phyloP scores from a whole-genome alignment of 2,888 invertebrate genomes.

The Caenorhabditis sp. region DNA sequence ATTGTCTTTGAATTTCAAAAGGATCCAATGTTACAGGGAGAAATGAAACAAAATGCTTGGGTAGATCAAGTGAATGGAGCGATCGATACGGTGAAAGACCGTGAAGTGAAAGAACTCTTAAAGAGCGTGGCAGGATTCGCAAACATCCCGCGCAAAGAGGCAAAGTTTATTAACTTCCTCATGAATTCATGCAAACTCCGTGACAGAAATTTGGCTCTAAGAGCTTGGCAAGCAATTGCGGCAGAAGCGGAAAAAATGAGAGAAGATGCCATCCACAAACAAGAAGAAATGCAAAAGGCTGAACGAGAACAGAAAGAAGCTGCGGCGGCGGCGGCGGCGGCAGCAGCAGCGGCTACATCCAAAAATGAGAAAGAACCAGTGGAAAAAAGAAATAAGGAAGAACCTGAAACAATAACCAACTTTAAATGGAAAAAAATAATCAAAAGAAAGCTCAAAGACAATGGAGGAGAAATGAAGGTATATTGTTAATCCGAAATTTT shows the following conservation, averaged over 20 bases:
- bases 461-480: constrained; percentile 56
- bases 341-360: background rate
- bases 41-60: constrained; percentile 74
- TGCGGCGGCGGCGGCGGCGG: background rate
- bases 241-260: constrained; percentile 57
- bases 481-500: background rate
- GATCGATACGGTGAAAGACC: constrained; percentile 57
- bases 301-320: constrained; percentile 29
- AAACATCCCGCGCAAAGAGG: constrained; percentile 67
- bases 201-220: constrained; percentile 42
- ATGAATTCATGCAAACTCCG: constrained; percentile 52
- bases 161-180: constrained; percentile 69
- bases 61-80: constrained; percentile 70
- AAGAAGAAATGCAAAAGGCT: constrained; percentile 33
- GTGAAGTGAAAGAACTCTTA: constrained; percentile 54
- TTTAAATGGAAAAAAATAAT: constrained; percentile 62
- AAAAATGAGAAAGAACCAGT: background rate
- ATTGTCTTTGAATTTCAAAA: no score
- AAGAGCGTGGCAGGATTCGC: constrained; percentile 50
- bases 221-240: constrained; percentile 58
- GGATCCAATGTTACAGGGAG: constrained; percentile 70
- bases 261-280: constrained; percentile 37
- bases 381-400: background rate
- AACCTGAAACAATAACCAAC: constrained; percentile 3
- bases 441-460: constrained; percentile 54